Conservation (phyloP, 2,797 vertebrate genomes). For the Oryzias dopingdopingensis region DNA sequence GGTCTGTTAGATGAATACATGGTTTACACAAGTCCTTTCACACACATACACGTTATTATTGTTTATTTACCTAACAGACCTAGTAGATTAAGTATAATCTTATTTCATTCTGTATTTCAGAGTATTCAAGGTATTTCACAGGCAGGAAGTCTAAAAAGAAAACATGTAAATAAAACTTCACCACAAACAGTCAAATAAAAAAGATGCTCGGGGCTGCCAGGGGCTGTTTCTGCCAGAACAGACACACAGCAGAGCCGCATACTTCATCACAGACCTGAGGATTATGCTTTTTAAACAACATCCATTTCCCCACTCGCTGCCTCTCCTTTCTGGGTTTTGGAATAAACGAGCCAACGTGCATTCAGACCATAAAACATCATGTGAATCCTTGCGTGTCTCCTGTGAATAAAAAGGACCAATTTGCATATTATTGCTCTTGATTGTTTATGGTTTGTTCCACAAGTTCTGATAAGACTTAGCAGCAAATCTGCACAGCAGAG, state of each 20-base stretch:
- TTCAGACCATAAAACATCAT: conserved; percentile 47
- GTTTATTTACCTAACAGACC: background rate
- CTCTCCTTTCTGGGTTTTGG: conserved; percentile 2
- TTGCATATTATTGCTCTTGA: conserved; percentile 44
- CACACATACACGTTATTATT: background rate
- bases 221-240: conserved; percentile 35
- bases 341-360: conserved; percentile 39
- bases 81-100: background rate
- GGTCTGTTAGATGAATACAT: conserved; percentile 4
- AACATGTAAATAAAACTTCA: conserved; percentile 26
- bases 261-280: conserved; percentile 41
- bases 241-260: conserved; percentile 53
- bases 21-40: background rate
- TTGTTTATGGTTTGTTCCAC: conserved; percentile 11
- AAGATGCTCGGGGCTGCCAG: conserved; percentile 40
- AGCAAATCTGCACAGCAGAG: conserved; percentile 1
- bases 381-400: conserved; percentile 40
- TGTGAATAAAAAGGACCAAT: conserved; percentile 43
- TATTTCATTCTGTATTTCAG: conserved; percentile 5
- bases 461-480: background rate
- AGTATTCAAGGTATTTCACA: conserved; percentile 4
- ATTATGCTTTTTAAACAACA: conserved; percentile 60
- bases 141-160: conserved; percentile 11
- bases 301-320: conserved; percentile 36
- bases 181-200: conserved; percentile 38